Percentiles rank a stretch among this genome's conserved stretches.
Conservation (phyloP, 2,113 vertebrate species). For the Eulemur macaco region DNA sequence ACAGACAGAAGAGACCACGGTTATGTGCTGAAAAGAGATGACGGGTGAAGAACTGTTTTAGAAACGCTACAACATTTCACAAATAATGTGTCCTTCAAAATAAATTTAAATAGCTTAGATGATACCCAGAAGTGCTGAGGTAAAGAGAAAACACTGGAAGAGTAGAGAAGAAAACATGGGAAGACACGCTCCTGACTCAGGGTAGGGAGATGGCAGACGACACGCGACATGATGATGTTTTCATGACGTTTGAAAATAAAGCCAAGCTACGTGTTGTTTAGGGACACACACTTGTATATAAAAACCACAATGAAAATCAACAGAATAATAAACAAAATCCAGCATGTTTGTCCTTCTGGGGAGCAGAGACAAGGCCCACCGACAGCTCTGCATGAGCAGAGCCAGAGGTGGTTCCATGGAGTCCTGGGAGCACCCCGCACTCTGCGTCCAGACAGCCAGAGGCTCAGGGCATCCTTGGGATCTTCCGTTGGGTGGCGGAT, state of each 20-base stretch:
- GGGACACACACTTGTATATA: rapidly evolving
- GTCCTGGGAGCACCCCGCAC: no score
- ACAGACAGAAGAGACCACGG: neutral
- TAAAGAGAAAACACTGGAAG: neutral
- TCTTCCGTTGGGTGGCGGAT: rapidly evolving
- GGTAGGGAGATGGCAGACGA: neutral
- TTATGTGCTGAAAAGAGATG: neutral
- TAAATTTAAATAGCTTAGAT: neutral
- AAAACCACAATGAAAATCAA: neutral
- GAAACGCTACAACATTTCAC: neutral
- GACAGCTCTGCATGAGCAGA: rapidly evolving
- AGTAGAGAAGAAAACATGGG: neutral
- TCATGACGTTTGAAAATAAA: neutral
- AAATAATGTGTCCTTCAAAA: no score
- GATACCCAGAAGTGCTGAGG: neutral
- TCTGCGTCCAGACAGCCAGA: no score
- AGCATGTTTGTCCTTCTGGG: neutral
- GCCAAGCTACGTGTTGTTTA: neutral
- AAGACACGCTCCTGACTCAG: neutral
- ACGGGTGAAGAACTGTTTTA: neutral
- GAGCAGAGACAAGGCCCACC: neutral
- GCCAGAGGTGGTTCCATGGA: neutral
- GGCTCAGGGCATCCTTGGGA: rapidly evolving
- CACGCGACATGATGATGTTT: rapidly evolving
- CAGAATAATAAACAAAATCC: neutral